Conservation (phyloP, 2,888 invertebrate genomes). For the Acanthococcus lagerstroemiae region DNA sequence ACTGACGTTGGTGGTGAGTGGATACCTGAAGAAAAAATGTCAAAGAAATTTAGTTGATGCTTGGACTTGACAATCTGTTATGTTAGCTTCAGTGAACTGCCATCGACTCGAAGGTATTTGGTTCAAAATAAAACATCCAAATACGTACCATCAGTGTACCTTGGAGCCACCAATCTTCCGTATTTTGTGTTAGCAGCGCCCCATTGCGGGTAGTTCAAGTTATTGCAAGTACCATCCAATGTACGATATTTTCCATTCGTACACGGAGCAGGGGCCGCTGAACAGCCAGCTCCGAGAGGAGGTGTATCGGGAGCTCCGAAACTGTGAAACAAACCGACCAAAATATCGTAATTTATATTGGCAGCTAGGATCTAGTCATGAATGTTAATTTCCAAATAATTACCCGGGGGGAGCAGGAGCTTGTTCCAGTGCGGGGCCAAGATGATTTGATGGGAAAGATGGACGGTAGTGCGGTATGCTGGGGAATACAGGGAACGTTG, state of each 20-base stretch:
- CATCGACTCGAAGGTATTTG: no score
- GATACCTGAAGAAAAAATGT: slow-evolving; percentile 52
- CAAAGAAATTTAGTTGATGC: no score
- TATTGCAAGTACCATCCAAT: slow-evolving; percentile 56
- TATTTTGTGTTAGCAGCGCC: slow-evolving; percentile 43
- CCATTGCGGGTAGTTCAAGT: slow-evolving; percentile 48
- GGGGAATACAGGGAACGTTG: slow-evolving; percentile 15
- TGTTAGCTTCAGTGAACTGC: no score
- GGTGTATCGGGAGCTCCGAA: slow-evolving; percentile 32
- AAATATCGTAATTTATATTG: no score
- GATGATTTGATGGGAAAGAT: neutral
- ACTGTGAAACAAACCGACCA: slow-evolving; percentile 6
- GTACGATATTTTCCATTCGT: slow-evolving; percentile 45
- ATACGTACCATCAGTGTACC: slow-evolving; percentile 39
- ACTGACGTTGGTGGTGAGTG: slow-evolving; percentile 53
- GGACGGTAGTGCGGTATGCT: slow-evolving; percentile 21
- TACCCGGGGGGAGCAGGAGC: slow-evolving; percentile 10
- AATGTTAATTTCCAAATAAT: neutral
- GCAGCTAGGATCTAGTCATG: neutral
- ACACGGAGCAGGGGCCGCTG: slow-evolving; percentile 34
- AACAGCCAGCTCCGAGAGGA: slow-evolving; percentile 33
- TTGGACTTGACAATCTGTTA: no score
- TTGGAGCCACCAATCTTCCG: slow-evolving; percentile 38
- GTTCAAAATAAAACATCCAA: no score
- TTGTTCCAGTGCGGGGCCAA: neutral